Percentiles rank a stretch among this genome's conserved stretches.
phyloP scores from a whole-genome alignment of 2,113 vertebrate species.

The Neolamprologus sp. region DNA sequence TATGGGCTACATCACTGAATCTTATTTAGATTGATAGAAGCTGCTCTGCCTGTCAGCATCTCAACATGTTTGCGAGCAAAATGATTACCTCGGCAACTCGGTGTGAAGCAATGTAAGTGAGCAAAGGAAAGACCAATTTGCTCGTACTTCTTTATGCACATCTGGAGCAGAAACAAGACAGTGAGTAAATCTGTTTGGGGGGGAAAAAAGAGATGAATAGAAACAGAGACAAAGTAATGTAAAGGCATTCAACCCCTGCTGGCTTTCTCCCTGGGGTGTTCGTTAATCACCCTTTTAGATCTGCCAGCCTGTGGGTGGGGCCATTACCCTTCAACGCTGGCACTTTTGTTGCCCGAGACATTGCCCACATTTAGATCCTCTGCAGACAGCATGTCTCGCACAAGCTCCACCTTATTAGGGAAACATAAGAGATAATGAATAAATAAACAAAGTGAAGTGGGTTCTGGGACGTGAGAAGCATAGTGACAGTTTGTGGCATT shows the following conservation, averaged over 20 bases:
- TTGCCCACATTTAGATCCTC: slow-evolving; percentile 6
- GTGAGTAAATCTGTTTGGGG: neutral
- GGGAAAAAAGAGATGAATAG: neutral
- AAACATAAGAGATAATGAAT: slow-evolving; percentile 42
- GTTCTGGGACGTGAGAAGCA: slow-evolving; percentile 3
- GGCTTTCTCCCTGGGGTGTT: slow-evolving; percentile 31
- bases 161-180: neutral
- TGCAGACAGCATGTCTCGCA: neutral
- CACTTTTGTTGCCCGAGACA: slow-evolving; percentile 25
- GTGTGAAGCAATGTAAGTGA: neutral
- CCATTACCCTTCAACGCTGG: slow-evolving; percentile 45
- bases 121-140: neutral
- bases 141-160: neutral
- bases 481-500: slow-evolving; percentile 14
- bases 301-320: slow-evolving; percentile 57
- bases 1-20: slow-evolving; percentile 24
- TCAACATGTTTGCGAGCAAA: slow-evolving; percentile 32
- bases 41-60: slow-evolving; percentile 30
- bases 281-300: slow-evolving; percentile 65
- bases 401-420: slow-evolving; percentile 28
- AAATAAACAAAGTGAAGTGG: slow-evolving; percentile 48
- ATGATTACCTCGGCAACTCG: slow-evolving; percentile 27
- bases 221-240: neutral
- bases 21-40: slow-evolving; percentile 61
- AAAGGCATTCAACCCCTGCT: neutral